Percentiles rank a stretch among this genome's conserved stretches.
Evolutionary conservation across 2,888 invertebrate species (phyloP).

Genomic region (Calameuta filiformis): DNA sequence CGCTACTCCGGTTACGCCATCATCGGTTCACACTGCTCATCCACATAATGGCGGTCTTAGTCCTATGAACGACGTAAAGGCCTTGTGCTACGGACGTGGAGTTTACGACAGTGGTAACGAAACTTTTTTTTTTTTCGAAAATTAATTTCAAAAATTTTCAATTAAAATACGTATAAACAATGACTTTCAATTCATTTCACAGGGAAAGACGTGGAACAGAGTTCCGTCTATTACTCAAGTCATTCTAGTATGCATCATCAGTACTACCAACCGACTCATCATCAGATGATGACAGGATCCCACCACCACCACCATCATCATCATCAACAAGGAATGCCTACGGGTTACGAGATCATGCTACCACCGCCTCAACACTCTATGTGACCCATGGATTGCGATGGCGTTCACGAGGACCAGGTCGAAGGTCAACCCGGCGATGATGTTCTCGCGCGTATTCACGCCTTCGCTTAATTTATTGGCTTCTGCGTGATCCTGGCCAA

Average conservation of each 20-base stretch:
- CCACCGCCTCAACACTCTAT: slow-evolving; percentile 60
- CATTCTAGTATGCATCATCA: slow-evolving; percentile 62
- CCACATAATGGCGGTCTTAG: slow-evolving; percentile 55
- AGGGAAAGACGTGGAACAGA: slow-evolving; percentile 61
- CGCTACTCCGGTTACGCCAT: slow-evolving; percentile 58
- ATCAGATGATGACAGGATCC: slow-evolving; percentile 29
- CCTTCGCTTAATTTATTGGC: slow-evolving; percentile 47
- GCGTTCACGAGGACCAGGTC: slow-evolving; percentile 30
- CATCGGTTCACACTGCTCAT: slow-evolving; percentile 56
- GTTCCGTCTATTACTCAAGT: slow-evolving; percentile 56
- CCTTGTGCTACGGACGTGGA: slow-evolving; percentile 55
- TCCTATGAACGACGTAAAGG: slow-evolving; percentile 60
- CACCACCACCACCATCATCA: slow-evolving; percentile 53
- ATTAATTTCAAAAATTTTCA: background rate
- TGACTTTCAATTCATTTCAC: slow-evolving; percentile 4
- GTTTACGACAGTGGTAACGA: slow-evolving; percentile 54
- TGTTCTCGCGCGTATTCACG: slow-evolving; percentile 51
- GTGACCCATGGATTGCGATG: slow-evolving; percentile 50
- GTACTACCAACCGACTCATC: slow-evolving; percentile 60
- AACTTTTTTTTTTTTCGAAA: background rate
- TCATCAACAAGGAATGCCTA: slow-evolving; percentile 48
- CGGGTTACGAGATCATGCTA: slow-evolving; percentile 59
- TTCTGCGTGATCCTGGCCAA: background rate
- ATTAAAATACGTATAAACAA: background rate
- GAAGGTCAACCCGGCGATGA: slow-evolving; percentile 41